Evolutionary conservation across 1,140 invertebrate genomes (phyloP), one percentile per base, ranked within the genome.

Genomic region (Pseudomyrmex flavicornis): DNA sequence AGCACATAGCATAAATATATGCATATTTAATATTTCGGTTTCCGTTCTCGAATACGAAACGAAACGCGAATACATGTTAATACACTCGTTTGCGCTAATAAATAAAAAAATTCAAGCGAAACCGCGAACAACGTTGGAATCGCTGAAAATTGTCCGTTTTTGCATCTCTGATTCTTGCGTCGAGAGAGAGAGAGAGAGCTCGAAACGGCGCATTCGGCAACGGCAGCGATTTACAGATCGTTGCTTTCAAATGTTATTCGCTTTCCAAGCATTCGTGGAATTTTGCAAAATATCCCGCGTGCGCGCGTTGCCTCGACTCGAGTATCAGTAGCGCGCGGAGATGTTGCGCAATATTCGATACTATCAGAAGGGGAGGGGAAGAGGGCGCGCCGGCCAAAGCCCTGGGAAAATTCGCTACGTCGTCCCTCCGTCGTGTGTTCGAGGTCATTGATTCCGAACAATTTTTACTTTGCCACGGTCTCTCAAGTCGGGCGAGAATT

Each of bases 161-260:
- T 48, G 52, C 65, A 48, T 56, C 58, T 70, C 44, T 70, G 76
- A 80, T 80, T 50, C n/a, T 70, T 59, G 44, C 44, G 15, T 50
- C 17, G 76, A 26, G 5, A 35, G 35, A 35, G 35, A 35, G 35
- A 35, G 35, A 35, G 35, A 35, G 35, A 79, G 50, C 62, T 56
- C 26, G 35, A 13, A 20, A 65, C 56, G 69, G 59, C 15, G 44
- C 52, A 59, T 35, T 48, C 54, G 52, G 75, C 35, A 58, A 69
- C 65, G 44, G 54, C 65, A 59, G 65, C 65, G 76, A 80, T 70
- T 80, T 80, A 80, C 76, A 70, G 76, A 80, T 70, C 76, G 76
- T 80, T 70, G 76, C 65, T 70, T 17, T 59, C 76, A 59, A 79
- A 80, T 59, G 66, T 59, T 59, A 80, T 26, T 80, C 66, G 76